Evolutionary conservation across 92 coral and sea anemone genomes (phyloP).

Genomic region (Porites cylindrica): DNA sequence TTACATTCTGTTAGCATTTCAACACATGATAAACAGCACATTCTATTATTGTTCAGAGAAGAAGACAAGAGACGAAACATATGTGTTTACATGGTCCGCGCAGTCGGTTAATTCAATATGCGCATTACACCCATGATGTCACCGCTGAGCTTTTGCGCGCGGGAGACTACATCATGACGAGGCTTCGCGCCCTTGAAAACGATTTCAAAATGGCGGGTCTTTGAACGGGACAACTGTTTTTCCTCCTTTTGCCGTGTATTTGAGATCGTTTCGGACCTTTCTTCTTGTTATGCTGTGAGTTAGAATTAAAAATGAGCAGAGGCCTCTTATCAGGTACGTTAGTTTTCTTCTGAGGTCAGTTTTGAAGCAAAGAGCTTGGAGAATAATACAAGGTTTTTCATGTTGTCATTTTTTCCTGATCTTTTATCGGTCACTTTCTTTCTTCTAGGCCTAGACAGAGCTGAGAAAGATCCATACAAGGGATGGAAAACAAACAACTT

Average conservation of each 20-base stretch:
- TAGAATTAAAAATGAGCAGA: conserved; percentile 27
- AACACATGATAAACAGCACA: neutral
- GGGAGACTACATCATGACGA: neutral
- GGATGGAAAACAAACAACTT: conserved; percentile 41
- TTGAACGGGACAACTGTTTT: neutral
- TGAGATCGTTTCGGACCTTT: neutral
- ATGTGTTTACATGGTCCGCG: conserved; percentile 40
- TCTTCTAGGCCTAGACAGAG: conserved; percentile 43
- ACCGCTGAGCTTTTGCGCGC: neutral
- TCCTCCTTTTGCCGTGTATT: neutral
- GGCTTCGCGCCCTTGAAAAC: neutral
- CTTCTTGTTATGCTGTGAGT: neutral
- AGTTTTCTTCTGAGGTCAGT: neutral
- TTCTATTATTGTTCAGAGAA: neutral
- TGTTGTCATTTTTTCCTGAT: neutral
- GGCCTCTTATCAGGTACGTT: conserved; percentile 55
- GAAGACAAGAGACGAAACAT: neutral
- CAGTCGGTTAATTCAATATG: neutral
- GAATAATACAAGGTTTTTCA: neutral
- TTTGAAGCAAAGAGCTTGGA: neutral
- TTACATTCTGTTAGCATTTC: too few relatives aligned
- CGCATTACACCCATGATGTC: neutral
- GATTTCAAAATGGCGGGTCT: conserved; percentile 50
- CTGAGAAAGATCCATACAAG: conserved; percentile 42
- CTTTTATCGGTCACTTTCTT: neutral